Evolutionary conservation across 2,888 invertebrate genomes (phyloP).

Genomic region (Eutolmus rufibarbis): DNA sequence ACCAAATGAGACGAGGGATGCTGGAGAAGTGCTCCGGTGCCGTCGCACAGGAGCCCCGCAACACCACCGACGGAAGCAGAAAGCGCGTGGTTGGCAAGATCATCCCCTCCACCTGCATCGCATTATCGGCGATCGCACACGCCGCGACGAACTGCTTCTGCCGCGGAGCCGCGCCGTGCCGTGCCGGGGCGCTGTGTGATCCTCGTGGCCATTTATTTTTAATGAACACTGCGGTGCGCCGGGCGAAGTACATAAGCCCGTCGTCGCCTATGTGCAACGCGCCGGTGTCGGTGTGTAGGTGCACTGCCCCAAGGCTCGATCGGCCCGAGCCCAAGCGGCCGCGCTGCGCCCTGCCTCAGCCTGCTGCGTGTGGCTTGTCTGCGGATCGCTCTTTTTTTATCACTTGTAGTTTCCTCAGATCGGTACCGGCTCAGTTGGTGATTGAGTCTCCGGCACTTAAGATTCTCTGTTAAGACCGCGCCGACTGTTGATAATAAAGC

Average conservation of each 20-base stretch:
- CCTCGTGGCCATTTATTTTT: conserved; percentile 25
- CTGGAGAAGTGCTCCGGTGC: background rate
- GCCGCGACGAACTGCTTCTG: conserved; percentile 15
- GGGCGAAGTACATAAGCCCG: background rate
- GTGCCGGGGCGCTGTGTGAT: background rate
- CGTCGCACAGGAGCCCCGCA: background rate
- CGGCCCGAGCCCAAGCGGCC: background rate
- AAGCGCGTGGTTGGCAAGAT: conserved; percentile 19
- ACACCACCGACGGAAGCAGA: conserved; percentile 13
- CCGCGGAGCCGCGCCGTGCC: background rate
- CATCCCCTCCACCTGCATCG: conserved; percentile 18
- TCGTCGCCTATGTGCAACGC: background rate
- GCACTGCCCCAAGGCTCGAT: background rate
- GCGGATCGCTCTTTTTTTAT: conserved; percentile 23
- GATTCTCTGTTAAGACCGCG: conserved; percentile 26
- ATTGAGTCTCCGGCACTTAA: conserved; percentile 37
- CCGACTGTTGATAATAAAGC: conserved; percentile 31
- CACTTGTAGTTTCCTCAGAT: conserved; percentile 30
- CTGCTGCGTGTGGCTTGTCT: conserved; percentile 35
- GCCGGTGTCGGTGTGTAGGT: background rate
- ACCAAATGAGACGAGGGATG: background rate
- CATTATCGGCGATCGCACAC: conserved; percentile 23
- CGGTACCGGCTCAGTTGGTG: conserved; percentile 36
- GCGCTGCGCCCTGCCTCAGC: background rate
- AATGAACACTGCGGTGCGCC: conserved; percentile 6